These are phyloP conservation scores for Sinelater perroti DNA, from an alignment of 2,888 invertebrate species.

Conservation along the genomic window DNA sequence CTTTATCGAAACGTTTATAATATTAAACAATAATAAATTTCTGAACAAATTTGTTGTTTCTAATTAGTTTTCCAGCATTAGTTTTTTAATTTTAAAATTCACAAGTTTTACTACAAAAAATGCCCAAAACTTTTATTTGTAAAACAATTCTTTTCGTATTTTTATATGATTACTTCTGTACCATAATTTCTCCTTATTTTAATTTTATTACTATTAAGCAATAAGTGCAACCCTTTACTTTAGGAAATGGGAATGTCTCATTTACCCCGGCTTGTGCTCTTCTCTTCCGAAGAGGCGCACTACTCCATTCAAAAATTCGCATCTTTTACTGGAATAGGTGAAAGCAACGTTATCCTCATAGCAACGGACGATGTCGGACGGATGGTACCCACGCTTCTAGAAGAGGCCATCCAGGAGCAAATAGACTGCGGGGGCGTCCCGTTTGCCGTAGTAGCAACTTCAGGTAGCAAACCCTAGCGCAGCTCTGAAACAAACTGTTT, in stretches of 20 bases:
- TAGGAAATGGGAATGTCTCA: constrained; percentile 59
- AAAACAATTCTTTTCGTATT: too few relatives aligned
- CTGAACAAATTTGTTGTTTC: too few relatives aligned
- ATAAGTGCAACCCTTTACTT: constrained; percentile 3
- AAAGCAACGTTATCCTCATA: constrained; percentile 65
- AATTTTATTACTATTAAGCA: not conserved
- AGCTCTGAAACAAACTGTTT: not conserved
- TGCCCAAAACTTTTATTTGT: too few relatives aligned
- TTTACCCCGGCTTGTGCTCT: constrained; percentile 60
- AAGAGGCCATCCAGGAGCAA: constrained; percentile 54
- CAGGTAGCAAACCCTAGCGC: constrained; percentile 44
- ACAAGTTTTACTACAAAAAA: too few relatives aligned
- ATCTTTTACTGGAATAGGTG: constrained; percentile 67
- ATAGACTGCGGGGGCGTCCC: constrained; percentile 55
- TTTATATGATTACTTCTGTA: not conserved
- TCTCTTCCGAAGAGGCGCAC: constrained; percentile 69
- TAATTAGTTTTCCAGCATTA: too few relatives aligned
- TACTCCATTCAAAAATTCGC: constrained; percentile 69
- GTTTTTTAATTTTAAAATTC: too few relatives aligned
- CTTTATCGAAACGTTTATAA: too few relatives aligned
- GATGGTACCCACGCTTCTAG: constrained; percentile 56
- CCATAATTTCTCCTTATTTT: not conserved
- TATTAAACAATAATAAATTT: too few relatives aligned
- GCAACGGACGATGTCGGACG: constrained; percentile 59
- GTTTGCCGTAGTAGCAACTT: constrained; percentile 62